Base-by-base conservation (phyloP, 2,797 vertebrate genomes). In the Enteromius treurensis region DNA sequence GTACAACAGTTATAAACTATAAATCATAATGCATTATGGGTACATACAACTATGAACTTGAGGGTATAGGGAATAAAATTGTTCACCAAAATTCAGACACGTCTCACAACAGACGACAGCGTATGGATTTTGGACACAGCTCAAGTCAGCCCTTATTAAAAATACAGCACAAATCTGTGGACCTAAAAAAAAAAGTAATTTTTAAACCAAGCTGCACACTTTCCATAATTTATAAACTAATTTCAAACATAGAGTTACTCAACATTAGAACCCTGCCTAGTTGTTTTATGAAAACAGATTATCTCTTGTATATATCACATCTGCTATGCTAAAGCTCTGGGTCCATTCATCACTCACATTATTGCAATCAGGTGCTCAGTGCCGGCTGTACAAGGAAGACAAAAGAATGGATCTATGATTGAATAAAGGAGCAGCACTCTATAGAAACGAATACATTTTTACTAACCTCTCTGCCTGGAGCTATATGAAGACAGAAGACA, bases 231-330 rank as follows among this genome's bases (percentile, higher is more conserved):
- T 86, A 91, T 90, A 88, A 90, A 91, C 89, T 91, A 10, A 87
- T 90, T 92, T 89, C 71, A 53, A 88, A 83, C 84, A 84, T 65
- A 87, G 82, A 88, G 83, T 87, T 90, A 87, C 76, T 91, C 86
- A 87, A 86, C 91, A 90, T 89, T 90, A 90, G 87, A 90, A 88
- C 85, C 82, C 87, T 89, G 87, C 87, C 90, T 82, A 79, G 84
- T 91, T 84, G 84, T 88, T 93, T 93, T 91, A 92, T 92, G 90
- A 93, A 92, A 93, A 93, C 89, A 90, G 86, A 92, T 94, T 91
- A 92, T 90, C 71, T 82, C 51, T 86, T 2, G 69, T 76, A 86
- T 89, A 83, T 85, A 89, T 91, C 85, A 81, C 91, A 92, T 89
- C 91, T 92, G 91, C 89, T 92, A 83, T 81, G 79, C 84, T 77